Conservation (phyloP, 2,113 vertebrate genomes). For the Proteles cristata region DNA sequence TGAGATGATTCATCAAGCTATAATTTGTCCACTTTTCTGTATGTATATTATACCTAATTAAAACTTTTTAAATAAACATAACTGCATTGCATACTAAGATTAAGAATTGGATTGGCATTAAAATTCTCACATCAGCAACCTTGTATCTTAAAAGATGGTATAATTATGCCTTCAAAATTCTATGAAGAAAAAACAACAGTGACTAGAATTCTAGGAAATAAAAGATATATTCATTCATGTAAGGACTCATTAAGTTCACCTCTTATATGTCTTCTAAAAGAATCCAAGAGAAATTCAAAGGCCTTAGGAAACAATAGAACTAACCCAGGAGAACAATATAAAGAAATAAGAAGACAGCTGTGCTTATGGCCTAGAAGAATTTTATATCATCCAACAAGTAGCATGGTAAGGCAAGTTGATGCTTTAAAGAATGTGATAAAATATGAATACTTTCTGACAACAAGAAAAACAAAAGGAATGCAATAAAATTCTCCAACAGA, state of each 20-base stretch:
- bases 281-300: conserved; percentile 43
- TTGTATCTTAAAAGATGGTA: conserved; percentile 42
- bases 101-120: conserved; percentile 18
- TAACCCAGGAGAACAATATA: conserved; percentile 56
- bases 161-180: conserved; percentile 45
- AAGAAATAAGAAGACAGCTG: conserved; percentile 38
- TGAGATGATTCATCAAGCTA: neutral
- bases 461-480: conserved; percentile 27
- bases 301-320: conserved; percentile 54
- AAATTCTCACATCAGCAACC: conserved; percentile 6
- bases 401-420: conserved; percentile 1
- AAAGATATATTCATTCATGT: conserved; percentile 37
- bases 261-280: conserved; percentile 32
- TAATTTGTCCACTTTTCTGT: conserved; percentile 9
- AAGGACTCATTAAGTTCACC: conserved; percentile 29
- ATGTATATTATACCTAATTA: neutral
- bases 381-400: conserved; percentile 44
- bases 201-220: conserved; percentile 13
- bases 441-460: conserved; percentile 38
- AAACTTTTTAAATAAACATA: neutral
- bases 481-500: conserved; percentile 33
- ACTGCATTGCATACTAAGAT: neutral
- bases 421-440: conserved; percentile 59
- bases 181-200: neutral
- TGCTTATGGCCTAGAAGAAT: conserved; percentile 21